Percentiles rank a stretch among this genome's conserved stretches.
phyloP scores from a whole-genome alignment of 2,888 invertebrate genomes.

The Coecobrya sp. region DNA sequence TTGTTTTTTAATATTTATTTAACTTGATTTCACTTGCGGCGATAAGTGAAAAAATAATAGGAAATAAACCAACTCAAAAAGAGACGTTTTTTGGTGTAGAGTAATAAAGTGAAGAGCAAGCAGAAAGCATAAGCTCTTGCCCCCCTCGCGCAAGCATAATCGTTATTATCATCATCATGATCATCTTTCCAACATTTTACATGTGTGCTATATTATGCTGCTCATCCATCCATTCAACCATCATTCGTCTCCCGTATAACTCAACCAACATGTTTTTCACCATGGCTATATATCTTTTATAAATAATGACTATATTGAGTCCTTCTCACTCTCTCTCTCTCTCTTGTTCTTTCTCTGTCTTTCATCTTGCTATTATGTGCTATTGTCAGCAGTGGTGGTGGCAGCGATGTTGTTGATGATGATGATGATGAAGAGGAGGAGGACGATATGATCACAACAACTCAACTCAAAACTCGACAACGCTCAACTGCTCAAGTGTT shows the following conservation, averaged over 20 bases:
- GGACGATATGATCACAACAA: constrained; percentile 47
- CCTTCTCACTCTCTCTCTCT: background rate
- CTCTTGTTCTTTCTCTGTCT: constrained; percentile 27
- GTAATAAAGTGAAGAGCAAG: background rate
- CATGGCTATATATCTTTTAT: background rate
- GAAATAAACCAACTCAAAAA: constrained; percentile 14
- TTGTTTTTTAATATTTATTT: constrained; percentile 32
- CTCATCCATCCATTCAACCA: constrained; percentile 29
- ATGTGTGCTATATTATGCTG: background rate
- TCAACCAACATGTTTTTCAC: background rate
- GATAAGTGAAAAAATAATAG: constrained; percentile 27
- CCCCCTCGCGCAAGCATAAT: too few relatives aligned
- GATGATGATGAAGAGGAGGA: constrained; percentile 8
- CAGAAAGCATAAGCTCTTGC: background rate
- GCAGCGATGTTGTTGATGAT: background rate
- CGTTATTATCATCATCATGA: background rate
- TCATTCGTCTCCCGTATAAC: background rate
- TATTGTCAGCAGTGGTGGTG: background rate
- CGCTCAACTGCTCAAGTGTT: constrained; percentile 20
- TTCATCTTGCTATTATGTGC: background rate
- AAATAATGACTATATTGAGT: background rate
- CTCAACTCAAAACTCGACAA: constrained; percentile 50
- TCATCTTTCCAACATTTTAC: constrained; percentile 39
- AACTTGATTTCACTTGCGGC: constrained; percentile 56
- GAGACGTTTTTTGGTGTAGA: background rate